Evolutionary conservation across 2,888 invertebrate species (phyloP), one percentile per base, ranked within the genome.

Genomic region (Litoditis marina): DNA sequence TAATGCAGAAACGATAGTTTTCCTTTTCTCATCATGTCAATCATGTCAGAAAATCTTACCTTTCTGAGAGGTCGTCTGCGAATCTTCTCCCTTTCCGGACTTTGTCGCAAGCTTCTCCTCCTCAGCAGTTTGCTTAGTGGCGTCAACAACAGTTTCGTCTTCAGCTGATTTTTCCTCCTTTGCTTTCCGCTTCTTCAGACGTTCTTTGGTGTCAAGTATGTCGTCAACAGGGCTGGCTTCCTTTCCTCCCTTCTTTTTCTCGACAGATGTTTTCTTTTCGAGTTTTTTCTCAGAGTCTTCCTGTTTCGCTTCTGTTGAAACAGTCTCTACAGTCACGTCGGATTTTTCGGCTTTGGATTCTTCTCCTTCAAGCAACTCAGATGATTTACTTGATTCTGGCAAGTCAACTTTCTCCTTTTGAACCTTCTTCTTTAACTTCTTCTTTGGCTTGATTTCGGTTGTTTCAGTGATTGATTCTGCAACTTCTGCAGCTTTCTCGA

Each of bases 21-120:
- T 71, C 76, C 75, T 46, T 69, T 73, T 28, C 77, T 69, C 25
- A 62, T 68, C 39, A 78, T 67, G 2, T 59, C 62, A 46, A 78
- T 68, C 8, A 60, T 65, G n/a, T 63, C 69, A 25, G 67, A 63
- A n/a, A n/a, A n/a, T n/a, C n/a, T n/a, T n/a, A n/a, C n/a, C n/a
- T n/a, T n/a, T n/a, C n/a, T n/a, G n/a, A n/a, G n/a, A n/a, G n/a
- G n/a, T n/a, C n/a, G n/a, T n/a, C n/a, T n/a, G n/a, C n/a, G 66
- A 66, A 11, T 58, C 63, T 31, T 64, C 61, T 27, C 73, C 75
- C 36, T 74, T 66, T 28, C 60, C 57, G 2, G 63, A 49, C 22
- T 70, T 69, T 11, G 61, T 65, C 30, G 56, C 65, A 54, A 72
- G 72, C 3, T 65, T 69, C 65, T 71, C 74, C 13, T 46, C 57